Conservation (phyloP, 1,140 invertebrate genomes). For the Brachionus paranguensis region DNA sequence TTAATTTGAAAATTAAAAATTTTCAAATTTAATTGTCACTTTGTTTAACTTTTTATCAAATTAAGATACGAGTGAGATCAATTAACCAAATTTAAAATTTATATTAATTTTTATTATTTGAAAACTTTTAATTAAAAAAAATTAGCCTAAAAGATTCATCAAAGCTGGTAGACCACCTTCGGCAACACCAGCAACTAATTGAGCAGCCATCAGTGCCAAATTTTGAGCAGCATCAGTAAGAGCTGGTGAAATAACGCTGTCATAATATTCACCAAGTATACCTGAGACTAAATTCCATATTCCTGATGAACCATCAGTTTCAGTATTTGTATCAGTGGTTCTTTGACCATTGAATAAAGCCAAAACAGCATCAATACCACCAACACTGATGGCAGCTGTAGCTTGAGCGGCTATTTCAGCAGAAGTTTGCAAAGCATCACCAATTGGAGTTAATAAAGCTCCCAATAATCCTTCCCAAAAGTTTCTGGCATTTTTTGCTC, state of each 20-base stretch:
- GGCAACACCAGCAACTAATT: slow-evolving; percentile 26
- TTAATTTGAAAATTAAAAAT: no score
- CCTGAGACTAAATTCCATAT: neutral
- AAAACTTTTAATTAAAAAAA: neutral
- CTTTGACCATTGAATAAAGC: neutral
- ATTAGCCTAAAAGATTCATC: neutral
- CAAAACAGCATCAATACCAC: neutral
- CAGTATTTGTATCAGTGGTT: neutral
- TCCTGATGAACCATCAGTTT: neutral
- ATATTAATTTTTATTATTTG: neutral
- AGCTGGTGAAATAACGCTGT: neutral
- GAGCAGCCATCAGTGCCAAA: slow-evolving; percentile 1
- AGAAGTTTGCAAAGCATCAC: neutral
- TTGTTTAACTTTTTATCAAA: neutral
- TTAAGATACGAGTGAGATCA: neutral
- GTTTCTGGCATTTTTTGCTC: neutral
- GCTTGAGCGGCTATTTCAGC: neutral
- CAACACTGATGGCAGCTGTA: neutral
- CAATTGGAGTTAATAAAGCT: neutral
- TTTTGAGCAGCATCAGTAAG: neutral
- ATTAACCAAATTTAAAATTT: neutral
- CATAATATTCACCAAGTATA: neutral
- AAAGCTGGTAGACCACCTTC: slow-evolving; percentile 31
- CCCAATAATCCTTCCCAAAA: neutral
- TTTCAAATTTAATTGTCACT: no score